phyloP scores from a whole-genome alignment of 2,888 invertebrate species.

The Eupithecia pulchellata region DNA sequence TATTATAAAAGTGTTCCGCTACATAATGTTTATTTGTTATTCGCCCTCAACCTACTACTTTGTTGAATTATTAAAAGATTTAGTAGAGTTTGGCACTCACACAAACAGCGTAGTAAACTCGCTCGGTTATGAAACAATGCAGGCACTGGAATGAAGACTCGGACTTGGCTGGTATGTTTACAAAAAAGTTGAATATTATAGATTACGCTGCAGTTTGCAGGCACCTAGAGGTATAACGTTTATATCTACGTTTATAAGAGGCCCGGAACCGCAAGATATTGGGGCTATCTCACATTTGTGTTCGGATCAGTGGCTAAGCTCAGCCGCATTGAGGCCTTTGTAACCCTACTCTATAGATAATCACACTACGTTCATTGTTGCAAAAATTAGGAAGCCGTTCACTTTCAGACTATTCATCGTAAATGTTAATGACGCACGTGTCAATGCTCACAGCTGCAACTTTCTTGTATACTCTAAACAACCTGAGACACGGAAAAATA shows the following conservation, averaged over 20 bases:
- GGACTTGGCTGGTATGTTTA: slow-evolving; percentile 28
- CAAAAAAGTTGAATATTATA: slow-evolving; percentile 38
- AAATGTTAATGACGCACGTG: slow-evolving; percentile 73
- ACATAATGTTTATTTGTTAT: slow-evolving; percentile 29
- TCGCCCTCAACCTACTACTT: slow-evolving; percentile 22
- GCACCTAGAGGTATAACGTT: not conserved
- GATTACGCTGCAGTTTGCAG: slow-evolving; percentile 29
- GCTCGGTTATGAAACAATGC: slow-evolving; percentile 31
- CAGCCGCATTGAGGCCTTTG: slow-evolving; percentile 48
- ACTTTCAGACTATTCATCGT: slow-evolving; percentile 47
- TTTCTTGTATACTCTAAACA: slow-evolving; percentile 82
- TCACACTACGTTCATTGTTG: slow-evolving; percentile 41
- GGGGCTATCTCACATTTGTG: slow-evolving; percentile 48
- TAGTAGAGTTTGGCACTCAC: slow-evolving; percentile 28
- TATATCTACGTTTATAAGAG: slow-evolving; percentile 26
- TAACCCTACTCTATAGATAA: slow-evolving; percentile 44
- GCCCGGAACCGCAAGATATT: slow-evolving; percentile 52
- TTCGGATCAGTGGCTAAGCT: slow-evolving; percentile 47
- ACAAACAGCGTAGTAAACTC: slow-evolving; percentile 32
- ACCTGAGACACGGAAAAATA: slow-evolving; percentile 84
- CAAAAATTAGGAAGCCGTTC: slow-evolving; percentile 38
- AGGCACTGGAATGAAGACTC: slow-evolving; percentile 16
- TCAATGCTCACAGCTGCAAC: slow-evolving; percentile 74
- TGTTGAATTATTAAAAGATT: slow-evolving; percentile 30
- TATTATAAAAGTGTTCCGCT: slow-evolving; percentile 31